These are phyloP conservation scores for Spinibarbus caldwelli DNA, from an alignment of 2,797 vertebrate genomes.

Conservation along the genomic window DNA sequence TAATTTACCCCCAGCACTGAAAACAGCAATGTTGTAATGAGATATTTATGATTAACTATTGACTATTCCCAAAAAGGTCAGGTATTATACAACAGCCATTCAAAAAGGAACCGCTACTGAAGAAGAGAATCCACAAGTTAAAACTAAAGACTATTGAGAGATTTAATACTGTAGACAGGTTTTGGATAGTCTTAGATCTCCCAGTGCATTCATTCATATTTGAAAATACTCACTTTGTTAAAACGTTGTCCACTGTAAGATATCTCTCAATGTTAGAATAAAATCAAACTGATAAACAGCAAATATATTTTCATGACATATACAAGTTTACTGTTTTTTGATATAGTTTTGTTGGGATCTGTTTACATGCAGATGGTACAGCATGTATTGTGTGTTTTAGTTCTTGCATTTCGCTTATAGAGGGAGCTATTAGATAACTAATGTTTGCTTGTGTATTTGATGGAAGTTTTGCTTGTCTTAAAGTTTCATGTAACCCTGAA, in stretches of 20 bases:
- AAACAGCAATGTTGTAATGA: background rate
- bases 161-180: background rate
- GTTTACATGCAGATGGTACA: background rate
- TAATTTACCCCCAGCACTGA: background rate
- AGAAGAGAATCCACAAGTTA: background rate
- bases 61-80: background rate
- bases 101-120: background rate
- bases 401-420: slow-evolving; percentile 11
- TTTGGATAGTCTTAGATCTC: background rate
- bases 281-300: background rate
- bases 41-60: background rate
- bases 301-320: background rate
- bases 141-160: too few relatives aligned
- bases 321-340: background rate
- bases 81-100: background rate
- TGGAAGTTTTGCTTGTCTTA: background rate
- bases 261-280: background rate
- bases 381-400: background rate
- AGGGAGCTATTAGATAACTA: slow-evolving; percentile 9
- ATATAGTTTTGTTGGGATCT: background rate
- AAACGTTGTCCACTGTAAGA: background rate
- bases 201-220: background rate
- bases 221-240: background rate
- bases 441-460: background rate
- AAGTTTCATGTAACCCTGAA: background rate